Percentiles rank a stretch among this genome's conserved stretches.
Conservation (phyloP, 2,797 vertebrate species). For the Triplophysa yarkandensis region DNA sequence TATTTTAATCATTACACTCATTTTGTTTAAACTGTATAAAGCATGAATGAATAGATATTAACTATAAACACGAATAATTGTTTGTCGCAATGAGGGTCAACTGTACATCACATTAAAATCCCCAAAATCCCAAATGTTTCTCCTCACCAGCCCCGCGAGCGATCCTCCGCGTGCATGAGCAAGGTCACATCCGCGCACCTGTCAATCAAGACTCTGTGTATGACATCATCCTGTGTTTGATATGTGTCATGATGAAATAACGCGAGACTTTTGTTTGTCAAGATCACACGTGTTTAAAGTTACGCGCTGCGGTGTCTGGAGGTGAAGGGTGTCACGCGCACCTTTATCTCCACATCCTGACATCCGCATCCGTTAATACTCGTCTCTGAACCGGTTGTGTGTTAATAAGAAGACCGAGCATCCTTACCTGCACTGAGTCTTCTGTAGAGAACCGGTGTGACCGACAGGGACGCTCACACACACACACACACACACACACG, state of each 20-base stretch:
- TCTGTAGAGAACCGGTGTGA: constrained; percentile 17
- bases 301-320: constrained; percentile 32
- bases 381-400: background rate
- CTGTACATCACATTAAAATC: background rate
- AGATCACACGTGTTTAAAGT: constrained; percentile 5
- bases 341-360: background rate
- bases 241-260: background rate
- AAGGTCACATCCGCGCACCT: constrained; percentile 28
- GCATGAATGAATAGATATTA: too few relatives aligned
- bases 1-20: background rate
- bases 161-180: constrained; percentile 3
- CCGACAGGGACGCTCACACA: constrained; percentile 32
- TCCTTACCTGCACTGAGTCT: constrained; percentile 45
- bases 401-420: background rate
- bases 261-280: background rate
- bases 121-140: background rate
- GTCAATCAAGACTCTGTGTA: constrained; percentile 3
- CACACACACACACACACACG: background rate
- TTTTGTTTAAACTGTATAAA: too few relatives aligned
- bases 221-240: constrained; percentile 6
- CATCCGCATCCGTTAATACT: background rate
- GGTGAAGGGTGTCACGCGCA: constrained; percentile 36
- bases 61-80: background rate
- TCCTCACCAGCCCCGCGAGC: background rate
- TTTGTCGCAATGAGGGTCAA: background rate